Percentiles rank a stretch among this genome's conserved stretches.
Conservation (phyloP, 2,113 vertebrate species). For the Puma concolor region DNA sequence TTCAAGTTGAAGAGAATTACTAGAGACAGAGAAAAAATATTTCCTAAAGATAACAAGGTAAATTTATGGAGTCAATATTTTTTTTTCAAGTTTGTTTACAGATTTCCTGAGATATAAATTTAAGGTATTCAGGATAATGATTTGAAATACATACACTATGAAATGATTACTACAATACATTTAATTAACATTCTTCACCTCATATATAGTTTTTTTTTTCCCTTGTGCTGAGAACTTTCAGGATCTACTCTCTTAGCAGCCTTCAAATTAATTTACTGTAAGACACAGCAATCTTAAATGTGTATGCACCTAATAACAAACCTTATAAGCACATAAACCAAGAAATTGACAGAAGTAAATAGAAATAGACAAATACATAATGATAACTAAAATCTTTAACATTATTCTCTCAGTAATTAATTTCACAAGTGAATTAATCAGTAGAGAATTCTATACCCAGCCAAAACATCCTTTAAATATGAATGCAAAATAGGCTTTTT, state of each 20-base stretch:
- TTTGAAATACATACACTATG: background rate
- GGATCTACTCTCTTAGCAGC: background rate
- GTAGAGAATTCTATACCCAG: background rate
- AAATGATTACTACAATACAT: background rate
- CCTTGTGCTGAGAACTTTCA: background rate
- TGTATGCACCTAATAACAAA: background rate
- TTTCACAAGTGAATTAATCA: background rate
- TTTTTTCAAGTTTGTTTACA: background rate
- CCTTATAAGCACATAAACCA: background rate
- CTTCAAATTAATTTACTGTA: background rate
- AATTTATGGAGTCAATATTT: background rate
- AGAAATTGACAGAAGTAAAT: background rate
- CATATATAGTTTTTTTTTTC: background rate
- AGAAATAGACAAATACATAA: background rate
- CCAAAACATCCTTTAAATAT: background rate
- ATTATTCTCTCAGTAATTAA: background rate
- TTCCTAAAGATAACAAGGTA: background rate
- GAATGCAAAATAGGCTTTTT: background rate
- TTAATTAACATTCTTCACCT: background rate
- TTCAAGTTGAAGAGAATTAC: background rate
- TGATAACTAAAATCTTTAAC: background rate
- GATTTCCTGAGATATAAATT: background rate
- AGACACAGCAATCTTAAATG: background rate
- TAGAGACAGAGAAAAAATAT: background rate
- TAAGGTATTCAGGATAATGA: background rate